Conservation (phyloP, 2,888 invertebrate genomes). For the Torymus auratus region DNA sequence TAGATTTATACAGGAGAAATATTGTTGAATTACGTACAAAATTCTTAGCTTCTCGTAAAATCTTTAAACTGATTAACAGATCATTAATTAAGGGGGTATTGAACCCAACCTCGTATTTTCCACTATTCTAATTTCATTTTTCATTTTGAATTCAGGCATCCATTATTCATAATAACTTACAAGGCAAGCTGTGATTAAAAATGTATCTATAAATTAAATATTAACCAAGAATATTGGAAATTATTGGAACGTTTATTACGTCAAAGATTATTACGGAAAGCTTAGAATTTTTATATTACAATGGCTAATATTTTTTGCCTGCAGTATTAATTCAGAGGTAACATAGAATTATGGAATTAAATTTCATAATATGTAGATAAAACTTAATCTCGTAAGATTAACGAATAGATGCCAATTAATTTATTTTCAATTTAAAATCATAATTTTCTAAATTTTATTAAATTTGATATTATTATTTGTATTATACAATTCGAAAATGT, state of each 20-base stretch:
- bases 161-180: no score
- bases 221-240: no score
- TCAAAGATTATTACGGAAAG: not conserved
- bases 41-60: not conserved
- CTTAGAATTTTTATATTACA: not conserved
- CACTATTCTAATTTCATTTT: no score
- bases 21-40: not conserved
- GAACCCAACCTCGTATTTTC: no score
- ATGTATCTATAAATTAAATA: no score
- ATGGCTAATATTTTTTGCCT: slow-evolving; percentile 2
- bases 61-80: not conserved
- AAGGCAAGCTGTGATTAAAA: no score
- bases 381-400: slow-evolving; percentile 2
- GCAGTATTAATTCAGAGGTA: not conserved
- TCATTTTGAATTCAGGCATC: no score
- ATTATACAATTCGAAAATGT: not conserved
- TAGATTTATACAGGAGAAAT: slow-evolving; percentile 10
- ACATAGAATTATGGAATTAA: slow-evolving; percentile 10
- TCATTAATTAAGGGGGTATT: no score
- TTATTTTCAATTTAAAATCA: slow-evolving; percentile 4
- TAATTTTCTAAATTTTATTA: no score
- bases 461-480: not conserved
- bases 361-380: slow-evolving; percentile 7
- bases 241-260: no score
- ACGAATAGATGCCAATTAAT: slow-evolving; percentile 7